Percentiles rank a stretch among this genome's conserved stretches.
Conservation (phyloP, 1,140 invertebrate species). For the Trichonephila inaurata region DNA sequence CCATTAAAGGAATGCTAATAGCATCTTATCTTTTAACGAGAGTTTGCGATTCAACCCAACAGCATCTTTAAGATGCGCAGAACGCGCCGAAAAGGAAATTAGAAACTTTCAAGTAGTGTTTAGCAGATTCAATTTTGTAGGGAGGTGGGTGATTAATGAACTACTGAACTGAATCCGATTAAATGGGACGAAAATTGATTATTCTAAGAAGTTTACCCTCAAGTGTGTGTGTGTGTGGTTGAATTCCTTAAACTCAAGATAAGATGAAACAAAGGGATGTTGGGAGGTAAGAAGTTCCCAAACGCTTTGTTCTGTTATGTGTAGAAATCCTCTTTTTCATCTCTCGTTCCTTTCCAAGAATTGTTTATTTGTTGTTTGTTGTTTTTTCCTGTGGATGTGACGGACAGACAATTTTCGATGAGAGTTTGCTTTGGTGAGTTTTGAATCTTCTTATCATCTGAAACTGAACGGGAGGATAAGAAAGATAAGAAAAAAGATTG, state of each 20-base stretch:
- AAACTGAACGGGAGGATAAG: neutral
- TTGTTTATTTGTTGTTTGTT: neutral
- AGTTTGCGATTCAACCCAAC: conserved; percentile 23
- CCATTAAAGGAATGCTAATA: conserved; percentile 59
- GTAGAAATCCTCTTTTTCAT: neutral
- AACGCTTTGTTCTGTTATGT: neutral
- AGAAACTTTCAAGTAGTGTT: conserved; percentile 67
- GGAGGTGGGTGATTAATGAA: conserved; percentile 52
- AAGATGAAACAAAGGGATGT: conserved; percentile 53
- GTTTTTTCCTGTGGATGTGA: neutral
- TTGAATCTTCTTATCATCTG: neutral
- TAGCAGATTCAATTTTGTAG: conserved; percentile 63
- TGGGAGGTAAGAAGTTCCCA: conserved; percentile 21
- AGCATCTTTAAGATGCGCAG: conserved; percentile 60
- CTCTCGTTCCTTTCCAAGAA: neutral
- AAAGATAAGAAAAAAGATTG: neutral
- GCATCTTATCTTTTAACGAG: conserved; percentile 61
- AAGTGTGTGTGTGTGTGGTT: too few relatives aligned
- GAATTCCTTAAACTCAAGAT: conserved; percentile 18
- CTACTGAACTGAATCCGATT: conserved; percentile 49
- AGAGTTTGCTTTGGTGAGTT: neutral
- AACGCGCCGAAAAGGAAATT: conserved; percentile 55
- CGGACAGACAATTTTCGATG: neutral
- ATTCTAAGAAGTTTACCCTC: conserved; percentile 58
- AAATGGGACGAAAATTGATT: conserved; percentile 68